Evolutionary conservation across 2,113 vertebrate genomes (phyloP).

Genomic region (Apteryx mantelli): DNA sequence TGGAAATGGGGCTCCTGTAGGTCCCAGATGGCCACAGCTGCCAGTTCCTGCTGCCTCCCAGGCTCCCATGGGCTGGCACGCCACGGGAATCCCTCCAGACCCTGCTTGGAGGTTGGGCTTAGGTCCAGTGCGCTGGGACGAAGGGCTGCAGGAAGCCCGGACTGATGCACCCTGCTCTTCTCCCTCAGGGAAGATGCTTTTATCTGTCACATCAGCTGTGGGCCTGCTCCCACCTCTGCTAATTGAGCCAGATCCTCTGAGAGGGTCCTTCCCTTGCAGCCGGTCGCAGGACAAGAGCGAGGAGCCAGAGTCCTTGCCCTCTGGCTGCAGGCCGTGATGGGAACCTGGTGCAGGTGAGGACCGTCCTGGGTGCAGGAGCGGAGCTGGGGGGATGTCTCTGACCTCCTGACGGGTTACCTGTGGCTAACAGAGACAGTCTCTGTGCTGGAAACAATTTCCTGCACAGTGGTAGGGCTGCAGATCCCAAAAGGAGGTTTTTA

Average conservation of each 20-base stretch:
- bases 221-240: not conserved
- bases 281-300: too few species aligned
- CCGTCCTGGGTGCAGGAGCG: not conserved
- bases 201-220: not conserved
- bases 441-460: not conserved
- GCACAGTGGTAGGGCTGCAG: not conserved
- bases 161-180: not conserved
- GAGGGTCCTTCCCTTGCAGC: too few species aligned
- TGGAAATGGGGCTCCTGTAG: not conserved
- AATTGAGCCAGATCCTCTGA: too few species aligned
- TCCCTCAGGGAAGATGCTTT: not conserved
- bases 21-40: not conserved
- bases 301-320: too few species aligned
- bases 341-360: not conserved
- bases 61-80: not conserved
- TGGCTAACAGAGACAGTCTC: not conserved
- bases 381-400: not conserved
- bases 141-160: not conserved
- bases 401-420: not conserved
- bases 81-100: not conserved
- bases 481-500: not conserved
- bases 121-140: not conserved
- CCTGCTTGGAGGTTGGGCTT: accelerated
- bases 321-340: too few species aligned
- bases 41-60: not conserved